phyloP scores from a whole-genome alignment of 2,113 vertebrate genomes.

The Amazona guildingii region DNA sequence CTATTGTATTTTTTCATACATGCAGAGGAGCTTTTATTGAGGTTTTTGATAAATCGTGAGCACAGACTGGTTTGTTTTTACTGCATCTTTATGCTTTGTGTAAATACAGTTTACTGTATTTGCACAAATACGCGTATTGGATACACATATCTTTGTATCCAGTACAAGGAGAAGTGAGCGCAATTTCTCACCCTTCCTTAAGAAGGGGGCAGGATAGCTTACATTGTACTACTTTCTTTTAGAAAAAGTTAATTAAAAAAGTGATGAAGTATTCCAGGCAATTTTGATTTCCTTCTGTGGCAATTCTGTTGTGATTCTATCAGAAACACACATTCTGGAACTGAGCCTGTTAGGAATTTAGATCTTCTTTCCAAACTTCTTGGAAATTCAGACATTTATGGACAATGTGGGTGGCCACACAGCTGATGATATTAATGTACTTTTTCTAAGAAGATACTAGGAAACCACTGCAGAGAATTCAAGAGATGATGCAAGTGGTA shows the following conservation, averaged over 20 bases:
- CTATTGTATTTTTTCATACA: not conserved
- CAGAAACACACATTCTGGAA: not conserved
- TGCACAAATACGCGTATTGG: not conserved
- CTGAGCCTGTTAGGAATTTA: not conserved
- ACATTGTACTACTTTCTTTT: not conserved
- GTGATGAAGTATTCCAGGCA: not conserved
- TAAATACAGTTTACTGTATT: not conserved
- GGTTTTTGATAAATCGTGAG: not conserved
- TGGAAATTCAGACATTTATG: not conserved
- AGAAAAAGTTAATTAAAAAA: not conserved
- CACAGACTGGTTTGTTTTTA: not conserved
- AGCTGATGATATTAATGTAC: not conserved
- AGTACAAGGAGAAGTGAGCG: not conserved
- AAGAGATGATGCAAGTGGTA: slow-evolving; percentile 76
- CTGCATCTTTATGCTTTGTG: not conserved
- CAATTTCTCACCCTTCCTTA: not conserved
- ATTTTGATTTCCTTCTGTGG: not conserved
- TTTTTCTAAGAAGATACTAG: slow-evolving; percentile 4
- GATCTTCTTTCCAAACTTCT: not conserved
- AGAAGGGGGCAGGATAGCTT: not conserved
- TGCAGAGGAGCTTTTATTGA: not conserved
- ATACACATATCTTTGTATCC: not conserved
- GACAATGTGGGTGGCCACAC: not conserved
- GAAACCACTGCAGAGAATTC: slow-evolving; percentile 16
- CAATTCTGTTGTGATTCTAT: not conserved